Base-by-base conservation (phyloP, 2,888 invertebrate species). In the Dicycla oo region DNA sequence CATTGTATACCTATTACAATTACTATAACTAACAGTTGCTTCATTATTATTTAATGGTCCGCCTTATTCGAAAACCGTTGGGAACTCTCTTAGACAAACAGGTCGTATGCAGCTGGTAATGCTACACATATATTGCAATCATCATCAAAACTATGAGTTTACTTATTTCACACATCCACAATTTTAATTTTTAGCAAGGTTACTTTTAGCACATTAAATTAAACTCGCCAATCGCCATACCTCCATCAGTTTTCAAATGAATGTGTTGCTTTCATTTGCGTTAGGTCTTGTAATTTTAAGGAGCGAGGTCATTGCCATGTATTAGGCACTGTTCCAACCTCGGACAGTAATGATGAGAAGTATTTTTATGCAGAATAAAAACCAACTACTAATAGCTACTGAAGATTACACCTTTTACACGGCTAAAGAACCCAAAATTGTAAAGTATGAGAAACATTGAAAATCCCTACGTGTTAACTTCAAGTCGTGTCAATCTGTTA, bases 281-380 rank as follows among this genome's bases (percentile, higher is more conserved):
- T 54, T 54, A 64, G 60, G 64, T 62, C 51, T 82, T 67, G 51
- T 67, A 64, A 61, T 82, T 81, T 77, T 53, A 64, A 64, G 63
- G 26, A 47, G 76, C 69, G 79, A 77, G 79, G 79, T 67, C 79
- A 82, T 77, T 79, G 79, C 64, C 71, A 82, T 82, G 64, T 82
- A 71, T 79, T 79, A 70, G 79, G 78, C 79, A 78, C 62, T 49
- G 66, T 77, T 82, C 71, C 79, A 82, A 82, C 56, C 30, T 23
- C 51, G 40, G n/a, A 47, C 56, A 47, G 65, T 74, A 53, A 47
- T 73, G 40, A 47, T 73, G 40, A 57, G 56, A 73, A 65, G 30
- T 64, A 61, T 81, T 64, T 68, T 68, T 64, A 63, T 57, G 53
- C 45, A 58, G 3, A 81, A 67, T 54, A 26, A 58, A 49, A 54